Evolutionary conservation across 2,797 vertebrate species (phyloP).

Genomic region (Labroides dimidiatus): DNA sequence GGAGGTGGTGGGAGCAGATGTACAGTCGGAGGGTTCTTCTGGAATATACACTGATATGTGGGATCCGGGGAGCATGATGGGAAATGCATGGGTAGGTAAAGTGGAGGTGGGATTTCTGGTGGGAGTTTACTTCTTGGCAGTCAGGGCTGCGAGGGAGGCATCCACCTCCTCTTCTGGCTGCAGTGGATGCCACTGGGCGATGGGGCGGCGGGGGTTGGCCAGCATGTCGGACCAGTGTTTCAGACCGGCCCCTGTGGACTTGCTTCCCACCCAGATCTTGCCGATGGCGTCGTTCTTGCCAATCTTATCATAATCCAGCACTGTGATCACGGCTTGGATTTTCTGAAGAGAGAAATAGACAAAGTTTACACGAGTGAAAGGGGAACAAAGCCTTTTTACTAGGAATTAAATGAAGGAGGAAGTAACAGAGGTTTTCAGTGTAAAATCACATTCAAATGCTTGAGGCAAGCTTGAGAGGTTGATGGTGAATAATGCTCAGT

Average conservation of each 20-base stretch:
- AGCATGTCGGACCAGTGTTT: slow-evolving; percentile 99
- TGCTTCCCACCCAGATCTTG: slow-evolving; percentile 95
- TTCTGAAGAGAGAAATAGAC: slow-evolving; percentile 81
- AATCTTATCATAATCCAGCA: slow-evolving; percentile 98
- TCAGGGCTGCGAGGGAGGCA: slow-evolving; percentile 87
- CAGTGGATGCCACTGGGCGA: slow-evolving; percentile 98
- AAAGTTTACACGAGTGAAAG: neutral
- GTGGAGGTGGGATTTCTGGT: slow-evolving; percentile 47
- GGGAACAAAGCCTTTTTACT: too few relatives aligned
- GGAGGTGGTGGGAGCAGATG: slow-evolving; percentile 33
- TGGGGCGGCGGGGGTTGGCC: slow-evolving; percentile 96
- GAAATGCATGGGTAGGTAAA: slow-evolving; percentile 54
- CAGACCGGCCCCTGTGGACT: slow-evolving; percentile 91
- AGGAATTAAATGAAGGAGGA: too few relatives aligned
- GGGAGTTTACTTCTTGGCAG: slow-evolving; percentile 91
- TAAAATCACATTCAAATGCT: neutral
- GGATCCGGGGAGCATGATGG: slow-evolving; percentile 46
- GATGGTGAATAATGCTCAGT: neutral
- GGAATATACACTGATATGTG: slow-evolving; percentile 71
- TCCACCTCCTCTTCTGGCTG: slow-evolving; percentile 98
- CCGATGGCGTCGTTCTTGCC: slow-evolving; percentile 99
- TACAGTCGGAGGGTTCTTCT: slow-evolving; percentile 58
- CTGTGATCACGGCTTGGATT: slow-evolving; percentile 96
- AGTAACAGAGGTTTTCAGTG: neutral
- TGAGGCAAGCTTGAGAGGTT: neutral